Evolutionary conservation across 2,888 invertebrate species (phyloP).

Genomic region (Fissipunctia ypsillon): DNA sequence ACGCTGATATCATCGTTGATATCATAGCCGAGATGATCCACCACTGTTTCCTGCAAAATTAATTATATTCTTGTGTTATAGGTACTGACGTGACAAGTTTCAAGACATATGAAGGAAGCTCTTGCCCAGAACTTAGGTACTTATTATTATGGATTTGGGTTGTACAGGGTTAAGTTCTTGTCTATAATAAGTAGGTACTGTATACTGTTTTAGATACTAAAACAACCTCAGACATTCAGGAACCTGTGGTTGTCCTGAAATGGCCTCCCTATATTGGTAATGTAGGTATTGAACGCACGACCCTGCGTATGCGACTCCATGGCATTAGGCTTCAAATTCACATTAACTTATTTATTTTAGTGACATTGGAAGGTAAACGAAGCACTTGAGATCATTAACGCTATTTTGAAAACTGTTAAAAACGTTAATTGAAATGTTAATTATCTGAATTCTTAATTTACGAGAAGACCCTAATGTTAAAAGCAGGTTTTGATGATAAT

Average conservation of each 20-base stretch:
- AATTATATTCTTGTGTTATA: not conserved
- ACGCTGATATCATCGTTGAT: constrained; percentile 65
- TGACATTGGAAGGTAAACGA: not conserved
- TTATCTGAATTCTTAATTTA: not conserved
- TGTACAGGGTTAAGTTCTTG: not conserved
- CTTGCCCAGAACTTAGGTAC: not conserved
- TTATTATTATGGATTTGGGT: not conserved
- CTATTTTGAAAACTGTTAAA: not conserved
- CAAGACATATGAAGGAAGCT: not conserved
- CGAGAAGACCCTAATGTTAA: not conserved
- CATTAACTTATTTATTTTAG: not conserved
- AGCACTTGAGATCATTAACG: not conserved
- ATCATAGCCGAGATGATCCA: constrained; percentile 72
- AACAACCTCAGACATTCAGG: too few species aligned
- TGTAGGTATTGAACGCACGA: not conserved
- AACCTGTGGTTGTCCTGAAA: not conserved
- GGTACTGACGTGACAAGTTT: not conserved
- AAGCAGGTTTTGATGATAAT: not conserved
- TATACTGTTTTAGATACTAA: not conserved
- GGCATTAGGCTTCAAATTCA: not conserved
- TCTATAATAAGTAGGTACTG: not conserved
- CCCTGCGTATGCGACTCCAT: too few species aligned
- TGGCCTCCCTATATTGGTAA: not conserved
- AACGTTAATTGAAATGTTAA: not conserved
- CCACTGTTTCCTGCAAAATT: constrained; percentile 77